phyloP scores from a whole-genome alignment of 2,888 invertebrate genomes.

The Cylloceria caligata region DNA sequence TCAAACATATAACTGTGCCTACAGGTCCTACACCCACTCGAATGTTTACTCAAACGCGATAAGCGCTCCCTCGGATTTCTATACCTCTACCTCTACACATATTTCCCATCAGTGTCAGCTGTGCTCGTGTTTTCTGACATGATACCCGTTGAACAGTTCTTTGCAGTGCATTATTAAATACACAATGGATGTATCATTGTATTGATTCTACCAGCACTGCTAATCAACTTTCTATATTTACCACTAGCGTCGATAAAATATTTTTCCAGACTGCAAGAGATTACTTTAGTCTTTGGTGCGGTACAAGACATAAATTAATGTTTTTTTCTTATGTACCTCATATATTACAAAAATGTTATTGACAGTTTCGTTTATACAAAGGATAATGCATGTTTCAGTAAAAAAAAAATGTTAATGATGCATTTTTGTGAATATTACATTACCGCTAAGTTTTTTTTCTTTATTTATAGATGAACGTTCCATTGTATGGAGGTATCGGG shows the following conservation, averaged over 20 bases:
- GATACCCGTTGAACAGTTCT: conserved; percentile 11
- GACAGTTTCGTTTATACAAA: too few relatives aligned
- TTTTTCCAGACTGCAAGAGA: background rate
- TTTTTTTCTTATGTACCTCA: conserved; percentile 15
- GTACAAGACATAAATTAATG: conserved; percentile 24
- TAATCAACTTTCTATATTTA: conserved; percentile 50
- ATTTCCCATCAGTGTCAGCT: background rate
- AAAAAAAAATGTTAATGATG: too few relatives aligned
- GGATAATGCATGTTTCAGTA: too few relatives aligned
- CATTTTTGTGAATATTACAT: conserved; percentile 9
- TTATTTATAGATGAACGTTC: conserved; percentile 82
- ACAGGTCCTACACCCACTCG: conserved; percentile 40
- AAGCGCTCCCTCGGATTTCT: conserved; percentile 34
- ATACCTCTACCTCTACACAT: background rate
- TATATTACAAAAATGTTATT: background rate
- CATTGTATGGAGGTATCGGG: conserved; percentile 80
- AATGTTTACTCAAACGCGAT: conserved; percentile 45
- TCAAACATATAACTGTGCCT: conserved; percentile 22
- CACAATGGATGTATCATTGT: conserved; percentile 46
- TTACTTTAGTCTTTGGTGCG: background rate
- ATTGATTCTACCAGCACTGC: conserved; percentile 37
- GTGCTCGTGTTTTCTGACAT: background rate
- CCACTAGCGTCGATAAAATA: background rate
- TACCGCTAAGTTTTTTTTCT: conserved; percentile 37
- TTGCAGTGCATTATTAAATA: conserved; percentile 12